Evolutionary conservation across 2,888 invertebrate genomes (phyloP).

Genomic region (Nesidiocoris tenuis): DNA sequence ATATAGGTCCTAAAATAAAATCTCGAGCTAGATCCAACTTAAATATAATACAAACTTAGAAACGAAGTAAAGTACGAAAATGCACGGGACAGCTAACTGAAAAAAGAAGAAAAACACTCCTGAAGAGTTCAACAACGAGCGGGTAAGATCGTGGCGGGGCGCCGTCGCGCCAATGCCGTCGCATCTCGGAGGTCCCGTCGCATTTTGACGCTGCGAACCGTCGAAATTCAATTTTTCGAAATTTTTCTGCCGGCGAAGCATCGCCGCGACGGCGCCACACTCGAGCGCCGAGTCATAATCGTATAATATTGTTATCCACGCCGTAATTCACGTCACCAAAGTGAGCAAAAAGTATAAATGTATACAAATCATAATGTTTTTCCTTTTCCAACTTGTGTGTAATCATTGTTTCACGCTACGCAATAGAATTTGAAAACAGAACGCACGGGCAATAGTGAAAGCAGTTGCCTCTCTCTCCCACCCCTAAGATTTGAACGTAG

Average conservation of each 20-base stretch:
- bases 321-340: conserved; percentile 6
- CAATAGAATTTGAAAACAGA: conserved; percentile 16
- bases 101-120: conserved; percentile 22
- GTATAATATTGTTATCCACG: conserved; percentile 7
- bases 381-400: not conserved
- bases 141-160: too few species aligned
- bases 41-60: conserved; percentile 35
- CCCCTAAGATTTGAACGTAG: conserved; percentile 15
- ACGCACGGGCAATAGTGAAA: not conserved
- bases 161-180: too few species aligned
- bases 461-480: conserved; percentile 12
- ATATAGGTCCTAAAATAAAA: conserved; percentile 19
- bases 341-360: conserved; percentile 24
- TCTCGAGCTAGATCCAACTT: conserved; percentile 17
- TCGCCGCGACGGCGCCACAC: too few species aligned
- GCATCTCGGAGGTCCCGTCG: too few species aligned
- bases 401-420: conserved; percentile 17
- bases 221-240: too few species aligned
- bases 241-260: too few species aligned
- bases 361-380: not conserved
- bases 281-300: not conserved
- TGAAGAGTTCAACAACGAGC: too few species aligned
- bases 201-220: too few species aligned
- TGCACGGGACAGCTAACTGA: conserved; percentile 17
- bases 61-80: conserved; percentile 33